Evolutionary conservation across 2,113 vertebrate species (phyloP).

Genomic region (Shinisaurus crocodilurus): DNA sequence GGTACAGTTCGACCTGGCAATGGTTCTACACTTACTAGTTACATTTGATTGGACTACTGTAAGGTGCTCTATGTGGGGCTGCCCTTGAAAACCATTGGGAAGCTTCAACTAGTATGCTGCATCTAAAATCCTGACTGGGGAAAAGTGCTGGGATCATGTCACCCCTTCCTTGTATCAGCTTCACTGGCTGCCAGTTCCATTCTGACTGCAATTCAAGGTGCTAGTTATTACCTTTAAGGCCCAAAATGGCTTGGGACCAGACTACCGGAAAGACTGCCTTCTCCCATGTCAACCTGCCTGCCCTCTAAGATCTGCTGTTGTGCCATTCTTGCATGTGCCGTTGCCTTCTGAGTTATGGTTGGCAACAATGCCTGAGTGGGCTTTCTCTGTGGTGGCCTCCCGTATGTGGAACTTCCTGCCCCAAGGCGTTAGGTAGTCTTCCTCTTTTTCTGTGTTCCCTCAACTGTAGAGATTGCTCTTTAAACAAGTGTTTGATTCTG

Average conservation of each 20-base stretch:
- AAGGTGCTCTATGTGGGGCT: background rate
- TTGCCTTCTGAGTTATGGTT: background rate
- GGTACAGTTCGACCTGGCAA: background rate
- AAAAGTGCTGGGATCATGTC: background rate
- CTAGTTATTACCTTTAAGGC: too few relatives aligned
- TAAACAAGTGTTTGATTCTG: background rate
- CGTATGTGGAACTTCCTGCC: too few relatives aligned
- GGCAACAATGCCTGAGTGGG: background rate
- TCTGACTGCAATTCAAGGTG: too few relatives aligned
- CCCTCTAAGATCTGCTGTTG: background rate
- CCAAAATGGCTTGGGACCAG: too few relatives aligned
- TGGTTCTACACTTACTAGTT: background rate
- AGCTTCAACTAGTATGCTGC: background rate
- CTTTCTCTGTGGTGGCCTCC: background rate
- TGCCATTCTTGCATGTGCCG: too few relatives aligned
- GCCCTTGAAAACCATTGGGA: background rate
- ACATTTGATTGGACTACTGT: background rate
- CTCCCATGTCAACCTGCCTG: too few relatives aligned
- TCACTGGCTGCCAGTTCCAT: background rate
- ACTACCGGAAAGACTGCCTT: too few relatives aligned
- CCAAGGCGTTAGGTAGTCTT: too few relatives aligned
- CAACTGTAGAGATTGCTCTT: background rate
- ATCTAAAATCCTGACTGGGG: background rate
- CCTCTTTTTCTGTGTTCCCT: background rate
- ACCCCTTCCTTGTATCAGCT: background rate